These are phyloP conservation scores for Saxidomus purpurata DNA, from an alignment of 1,140 invertebrate genomes.

Conservation along the genomic window DNA sequence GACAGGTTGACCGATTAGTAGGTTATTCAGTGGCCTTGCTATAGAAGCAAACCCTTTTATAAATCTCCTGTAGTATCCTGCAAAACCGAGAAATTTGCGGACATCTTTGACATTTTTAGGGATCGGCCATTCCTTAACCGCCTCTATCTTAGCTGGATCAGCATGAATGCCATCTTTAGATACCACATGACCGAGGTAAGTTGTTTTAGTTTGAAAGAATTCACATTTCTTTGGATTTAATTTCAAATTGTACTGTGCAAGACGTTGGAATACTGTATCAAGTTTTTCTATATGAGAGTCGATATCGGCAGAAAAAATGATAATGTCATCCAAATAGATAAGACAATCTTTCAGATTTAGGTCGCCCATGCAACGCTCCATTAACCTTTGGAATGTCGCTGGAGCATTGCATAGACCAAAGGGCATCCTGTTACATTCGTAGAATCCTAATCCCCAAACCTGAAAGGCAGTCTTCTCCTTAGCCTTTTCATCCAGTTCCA, in stretches of 20 bases:
- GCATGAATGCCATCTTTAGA: constrained; percentile 64
- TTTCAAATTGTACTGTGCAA: background rate
- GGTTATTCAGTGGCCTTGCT: constrained; percentile 8
- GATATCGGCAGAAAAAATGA: background rate
- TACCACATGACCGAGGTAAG: constrained; percentile 67
- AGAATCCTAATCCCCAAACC: no score
- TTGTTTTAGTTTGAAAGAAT: background rate
- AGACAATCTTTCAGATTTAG: no score
- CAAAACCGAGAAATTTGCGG: constrained; percentile 74
- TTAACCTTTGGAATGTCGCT: no score
- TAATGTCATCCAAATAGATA: no score
- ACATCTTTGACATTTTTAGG: constrained; percentile 74
- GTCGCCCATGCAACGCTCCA: no score
- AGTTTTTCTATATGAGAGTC: background rate
- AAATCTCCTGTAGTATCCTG: constrained; percentile 72
- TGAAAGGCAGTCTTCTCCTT: background rate
- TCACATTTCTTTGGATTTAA: background rate
- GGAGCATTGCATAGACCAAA: no score
- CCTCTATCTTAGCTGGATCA: constrained; percentile 74
- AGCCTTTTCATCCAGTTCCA: constrained; percentile 11
- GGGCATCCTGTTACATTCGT: no score
- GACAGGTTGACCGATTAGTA: constrained; percentile 7
- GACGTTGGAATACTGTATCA: background rate
- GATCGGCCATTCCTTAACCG: constrained; percentile 72
- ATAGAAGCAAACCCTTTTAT: constrained; percentile 64